A percentile compares a stretch with the other conserved stretches of the same genome.
Conservation (phyloP, 1,140 invertebrate species). For the Eciton burchellii region DNA sequence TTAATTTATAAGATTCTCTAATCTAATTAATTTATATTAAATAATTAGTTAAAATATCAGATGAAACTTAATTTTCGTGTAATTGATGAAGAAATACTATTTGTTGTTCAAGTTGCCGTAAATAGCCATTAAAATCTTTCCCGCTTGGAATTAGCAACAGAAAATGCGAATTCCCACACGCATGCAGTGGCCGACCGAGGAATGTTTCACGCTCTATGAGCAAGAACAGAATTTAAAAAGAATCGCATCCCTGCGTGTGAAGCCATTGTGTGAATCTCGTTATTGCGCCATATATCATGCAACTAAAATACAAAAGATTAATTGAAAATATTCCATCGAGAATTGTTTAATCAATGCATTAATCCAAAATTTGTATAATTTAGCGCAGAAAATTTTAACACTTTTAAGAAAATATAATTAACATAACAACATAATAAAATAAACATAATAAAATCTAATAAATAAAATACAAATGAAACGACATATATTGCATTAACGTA, state of each 20-base stretch:
- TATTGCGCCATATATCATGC: constrained; percentile 75
- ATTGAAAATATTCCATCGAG: constrained; percentile 26
- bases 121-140: constrained; percentile 13
- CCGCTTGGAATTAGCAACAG: constrained; percentile 8
- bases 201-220: constrained; percentile 58
- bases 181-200: constrained; percentile 14
- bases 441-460: background rate
- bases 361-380: background rate
- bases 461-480: no score
- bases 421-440: background rate
- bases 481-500: no score
- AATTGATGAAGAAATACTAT: background rate
- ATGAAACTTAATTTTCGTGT: background rate
- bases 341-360: background rate
- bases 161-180: constrained; percentile 52
- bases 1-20: constrained; percentile 15
- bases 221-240: constrained; percentile 63
- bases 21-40: background rate
- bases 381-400: background rate
- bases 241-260: constrained; percentile 70
- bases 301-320: constrained; percentile 75
- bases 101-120: background rate
- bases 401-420: constrained; percentile 3
- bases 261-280: constrained; percentile 78
- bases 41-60: constrained; percentile 18